phyloP scores from a whole-genome alignment of 2,113 vertebrate genomes.

The Platycercus adscitus region DNA sequence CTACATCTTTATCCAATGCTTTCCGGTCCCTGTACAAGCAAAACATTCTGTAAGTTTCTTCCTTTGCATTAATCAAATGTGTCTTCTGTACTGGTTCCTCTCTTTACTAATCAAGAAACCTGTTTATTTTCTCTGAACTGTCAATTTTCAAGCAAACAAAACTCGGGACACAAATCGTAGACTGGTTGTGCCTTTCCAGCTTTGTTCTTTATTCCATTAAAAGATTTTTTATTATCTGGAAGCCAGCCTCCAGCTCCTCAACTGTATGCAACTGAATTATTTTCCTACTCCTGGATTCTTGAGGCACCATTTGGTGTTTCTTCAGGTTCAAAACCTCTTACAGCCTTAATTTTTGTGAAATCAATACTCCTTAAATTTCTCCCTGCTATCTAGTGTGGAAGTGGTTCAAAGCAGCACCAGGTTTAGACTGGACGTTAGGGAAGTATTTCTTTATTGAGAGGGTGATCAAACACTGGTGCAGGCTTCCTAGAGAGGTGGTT shows the following conservation, averaged over 20 bases:
- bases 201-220: background rate
- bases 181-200: background rate
- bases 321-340: background rate
- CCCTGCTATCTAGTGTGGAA: background rate
- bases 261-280: background rate
- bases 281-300: background rate
- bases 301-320: background rate
- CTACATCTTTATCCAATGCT: background rate
- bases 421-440: background rate
- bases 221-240: background rate
- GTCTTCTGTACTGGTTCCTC: background rate
- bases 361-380: background rate
- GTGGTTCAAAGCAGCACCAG: background rate
- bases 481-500: background rate
- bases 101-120: background rate
- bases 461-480: background rate
- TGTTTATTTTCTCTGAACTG: background rate
- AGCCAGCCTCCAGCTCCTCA: background rate
- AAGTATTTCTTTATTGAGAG: background rate
- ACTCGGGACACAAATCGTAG: background rate
- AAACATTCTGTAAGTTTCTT: background rate
- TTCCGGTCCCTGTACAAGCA: background rate
- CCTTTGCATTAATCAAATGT: background rate
- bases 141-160: background rate
- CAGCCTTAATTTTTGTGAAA: background rate